Evolutionary conservation across 1,140 invertebrate genomes (phyloP), one percentile per base, ranked within the genome.

Genomic region (Brachionus angularis): DNA sequence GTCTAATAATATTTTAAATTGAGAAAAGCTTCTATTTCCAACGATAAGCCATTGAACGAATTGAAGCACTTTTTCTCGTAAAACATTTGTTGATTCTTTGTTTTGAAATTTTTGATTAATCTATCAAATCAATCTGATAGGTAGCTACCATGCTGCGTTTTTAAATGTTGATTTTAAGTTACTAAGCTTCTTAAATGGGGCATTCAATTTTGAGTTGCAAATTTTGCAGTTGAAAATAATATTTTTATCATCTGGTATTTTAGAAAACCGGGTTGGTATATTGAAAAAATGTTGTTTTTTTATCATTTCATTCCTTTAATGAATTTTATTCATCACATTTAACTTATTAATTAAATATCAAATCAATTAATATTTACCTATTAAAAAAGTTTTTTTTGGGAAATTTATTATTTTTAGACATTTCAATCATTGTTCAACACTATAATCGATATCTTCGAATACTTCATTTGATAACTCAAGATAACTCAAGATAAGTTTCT

Each of bases 201-300:
- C 50, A 29, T 29, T n/a, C 14, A 3, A 29, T 0, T n/a, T 14
- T 31, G 12, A 5, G 0, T 53, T 31, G 21, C 50, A 53, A 8
- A 53, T 53, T 53, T 53, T 53, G 33, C 50, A 53, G 7, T 53
- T 14, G 21, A 53, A 53, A n/a, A n/a, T 31, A n/a, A 53, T n/a
- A 53, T 31, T 53, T 31, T 53, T 53, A 12, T 50, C 21, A 31
- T 29, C 50, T 31, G 50, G 50, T 16, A 53, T 31, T 12, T 7
- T 31, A n/a, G 25, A 31, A 53, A 53, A 53, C n/a, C n/a, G n/a
- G n/a, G n/a, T n/a, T n/a, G n/a, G n/a, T n/a, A n/a, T n/a, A n/a
- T n/a, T n/a, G n/a, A n/a, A n/a, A n/a, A n/a, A n/a, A n/a, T n/a
- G n/a, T n/a, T n/a, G n/a, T n/a, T n/a, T n/a, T n/a, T n/a, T n/a